Conservation (phyloP, 2,797 vertebrate genomes). For the Cynopterus sphinx region DNA sequence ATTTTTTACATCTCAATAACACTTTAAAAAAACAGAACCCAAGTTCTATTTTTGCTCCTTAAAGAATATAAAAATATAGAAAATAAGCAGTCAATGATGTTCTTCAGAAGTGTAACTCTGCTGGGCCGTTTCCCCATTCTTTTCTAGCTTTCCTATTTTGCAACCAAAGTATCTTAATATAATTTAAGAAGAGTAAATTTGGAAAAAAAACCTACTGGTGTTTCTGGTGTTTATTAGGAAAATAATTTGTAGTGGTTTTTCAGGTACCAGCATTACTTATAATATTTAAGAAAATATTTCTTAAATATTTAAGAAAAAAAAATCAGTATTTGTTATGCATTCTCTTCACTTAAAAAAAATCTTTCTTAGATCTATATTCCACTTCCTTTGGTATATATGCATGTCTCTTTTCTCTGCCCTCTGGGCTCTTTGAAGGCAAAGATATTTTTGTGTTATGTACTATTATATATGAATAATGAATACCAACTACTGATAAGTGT, state of each 20-base stretch:
- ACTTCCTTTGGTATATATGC: not conserved
- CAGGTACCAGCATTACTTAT: not conserved
- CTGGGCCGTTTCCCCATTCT: not conserved
- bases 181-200: not conserved
- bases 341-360: not conserved
- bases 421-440: not conserved
- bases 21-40: not conserved
- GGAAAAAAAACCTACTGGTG: not conserved
- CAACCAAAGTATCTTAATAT: not conserved
- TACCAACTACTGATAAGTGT: not conserved
- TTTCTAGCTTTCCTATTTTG: not conserved
- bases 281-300: not conserved
- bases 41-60: not conserved
- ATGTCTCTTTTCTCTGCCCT: not conserved
- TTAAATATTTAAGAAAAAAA: conserved; percentile 3
- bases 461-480: not conserved
- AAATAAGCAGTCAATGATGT: not conserved
- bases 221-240: not conserved
- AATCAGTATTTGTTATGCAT: not conserved
- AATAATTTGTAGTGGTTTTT: not conserved
- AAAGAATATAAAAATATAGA: not conserved
- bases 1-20: not conserved
- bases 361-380: not conserved
- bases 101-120: not conserved
- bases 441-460: not conserved